Evolutionary conservation across 2,888 invertebrate species (phyloP).

Genomic region (Nowickia ferox): DNA sequence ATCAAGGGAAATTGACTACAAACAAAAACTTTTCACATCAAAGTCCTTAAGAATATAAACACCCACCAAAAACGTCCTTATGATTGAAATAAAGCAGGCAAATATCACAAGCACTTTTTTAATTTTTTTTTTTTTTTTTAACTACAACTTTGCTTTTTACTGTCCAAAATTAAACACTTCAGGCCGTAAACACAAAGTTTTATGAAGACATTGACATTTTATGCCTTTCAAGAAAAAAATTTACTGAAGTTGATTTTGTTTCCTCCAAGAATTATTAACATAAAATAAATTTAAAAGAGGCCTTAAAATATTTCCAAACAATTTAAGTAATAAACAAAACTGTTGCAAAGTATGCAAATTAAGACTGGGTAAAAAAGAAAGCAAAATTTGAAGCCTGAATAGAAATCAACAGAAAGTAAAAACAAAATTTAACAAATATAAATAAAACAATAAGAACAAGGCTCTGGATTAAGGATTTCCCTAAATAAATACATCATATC

Average conservation of each 20-base stretch:
- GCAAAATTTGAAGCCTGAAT: neutral
- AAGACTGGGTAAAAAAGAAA: neutral
- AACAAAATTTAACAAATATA: neutral
- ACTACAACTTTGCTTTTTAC: constrained; percentile 12
- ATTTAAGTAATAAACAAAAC: constrained; percentile 15
- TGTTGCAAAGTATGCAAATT: constrained; percentile 24
- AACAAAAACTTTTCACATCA: constrained; percentile 33
- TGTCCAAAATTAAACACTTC: constrained; percentile 11
- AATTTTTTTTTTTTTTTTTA: neutral
- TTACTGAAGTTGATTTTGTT: constrained; percentile 33
- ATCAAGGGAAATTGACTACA: constrained; percentile 42
- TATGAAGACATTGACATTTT: constrained; percentile 60
- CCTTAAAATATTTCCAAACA: constrained; percentile 34
- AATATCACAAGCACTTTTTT: neutral
- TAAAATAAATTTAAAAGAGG: constrained; percentile 20
- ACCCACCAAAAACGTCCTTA: constrained; percentile 12
- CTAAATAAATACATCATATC: constrained; percentile 31
- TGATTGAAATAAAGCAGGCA: neutral
- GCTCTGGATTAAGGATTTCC: neutral
- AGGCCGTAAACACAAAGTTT: constrained; percentile 55
- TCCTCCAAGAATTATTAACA: constrained; percentile 4
- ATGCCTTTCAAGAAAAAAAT: constrained; percentile 31
- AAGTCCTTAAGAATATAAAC: constrained; percentile 51
- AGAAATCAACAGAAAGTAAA: neutral
- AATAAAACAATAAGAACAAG: constrained; percentile 5